Evolutionary conservation across 2,888 invertebrate species (phyloP), one percentile per base, ranked within the genome.

Genomic region (Oeneis ivallda): DNA sequence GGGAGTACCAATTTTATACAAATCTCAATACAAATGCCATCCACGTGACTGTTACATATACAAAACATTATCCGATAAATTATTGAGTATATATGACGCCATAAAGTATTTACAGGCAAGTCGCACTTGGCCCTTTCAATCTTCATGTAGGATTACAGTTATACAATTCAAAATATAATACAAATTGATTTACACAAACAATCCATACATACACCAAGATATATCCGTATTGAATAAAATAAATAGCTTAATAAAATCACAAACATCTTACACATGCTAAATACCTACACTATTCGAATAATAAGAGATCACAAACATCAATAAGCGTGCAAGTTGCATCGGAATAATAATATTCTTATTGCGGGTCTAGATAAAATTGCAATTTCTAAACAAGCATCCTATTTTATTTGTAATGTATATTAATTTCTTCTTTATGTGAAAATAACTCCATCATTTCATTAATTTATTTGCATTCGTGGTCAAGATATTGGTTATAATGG

Each of bases 261-360:
- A 10, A 11, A 10, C 11, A 49, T 34, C 37, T 53, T 37, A 53
- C 53, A n/a, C 8, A 15, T n/a, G n/a, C 32, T 32, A n/a, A 53
- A 50, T 45, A 45, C 45, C 43, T 43, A 43, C 43, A n/a, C 13
- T n/a, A 41, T 41, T n/a, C n/a, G n/a, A 43, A n/a, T 49, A 49
- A 49, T 5, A 49, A 19, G 49, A 49, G 49, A 49, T 49, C 49
- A 49, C 10, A 11, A 26, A 49, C 19, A 19, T 6, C 9, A 26
- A 11, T 49, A 49, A 26, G 11, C 17, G 11, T 26, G 49, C 2
- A 19, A 19, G 5, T 4, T 26, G 26, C 26, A 26, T 26, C 26
- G 2, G 26, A 26, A 26, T 26, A 26, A 26, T 26, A 26, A 26
- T 26, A 26, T 26, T 26, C 26, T 26, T 26, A 26, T 26, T 26